A percentile compares a stretch with the other conserved stretches of the same genome.
Conservation (phyloP, 2,113 vertebrate species). For the Eulacestoma nigropectus region DNA sequence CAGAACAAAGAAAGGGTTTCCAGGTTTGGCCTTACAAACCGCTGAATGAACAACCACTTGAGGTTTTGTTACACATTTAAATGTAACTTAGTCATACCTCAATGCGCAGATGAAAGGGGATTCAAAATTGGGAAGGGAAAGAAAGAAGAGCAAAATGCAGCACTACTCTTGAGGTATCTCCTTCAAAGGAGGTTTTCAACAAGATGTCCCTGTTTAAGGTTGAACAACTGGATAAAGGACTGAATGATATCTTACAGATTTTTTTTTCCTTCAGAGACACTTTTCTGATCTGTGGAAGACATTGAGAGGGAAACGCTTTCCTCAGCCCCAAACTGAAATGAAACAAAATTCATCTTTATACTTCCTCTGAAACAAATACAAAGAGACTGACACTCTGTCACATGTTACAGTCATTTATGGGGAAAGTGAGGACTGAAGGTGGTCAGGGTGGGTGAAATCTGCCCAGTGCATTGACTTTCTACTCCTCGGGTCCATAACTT, state of each 20-base stretch:
- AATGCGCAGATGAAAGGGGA: neutral
- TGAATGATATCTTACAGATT: neutral
- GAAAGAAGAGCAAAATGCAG: neutral
- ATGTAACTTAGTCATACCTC: neutral
- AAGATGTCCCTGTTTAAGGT: neutral
- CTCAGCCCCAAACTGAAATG: neutral
- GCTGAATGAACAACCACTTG: neutral
- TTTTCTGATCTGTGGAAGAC: neutral
- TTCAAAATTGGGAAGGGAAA: neutral
- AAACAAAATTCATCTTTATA: neutral
- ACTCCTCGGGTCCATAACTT: neutral
- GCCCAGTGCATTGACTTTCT: neutral
- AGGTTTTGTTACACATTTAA: neutral
- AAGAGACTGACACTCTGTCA: neutral
- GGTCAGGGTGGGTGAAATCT: neutral
- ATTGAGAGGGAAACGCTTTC: neutral
- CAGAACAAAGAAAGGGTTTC: neutral
- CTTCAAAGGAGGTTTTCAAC: neutral
- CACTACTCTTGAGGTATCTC: neutral
- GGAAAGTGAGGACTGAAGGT: neutral
- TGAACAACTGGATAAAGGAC: neutral
- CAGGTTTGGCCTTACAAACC: neutral
- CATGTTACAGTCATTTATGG: neutral
- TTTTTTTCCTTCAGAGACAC: neutral
- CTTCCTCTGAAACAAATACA: neutral